Evolutionary conservation across 2,113 vertebrate species (phyloP).

Genomic region (Suricata suricatta): DNA sequence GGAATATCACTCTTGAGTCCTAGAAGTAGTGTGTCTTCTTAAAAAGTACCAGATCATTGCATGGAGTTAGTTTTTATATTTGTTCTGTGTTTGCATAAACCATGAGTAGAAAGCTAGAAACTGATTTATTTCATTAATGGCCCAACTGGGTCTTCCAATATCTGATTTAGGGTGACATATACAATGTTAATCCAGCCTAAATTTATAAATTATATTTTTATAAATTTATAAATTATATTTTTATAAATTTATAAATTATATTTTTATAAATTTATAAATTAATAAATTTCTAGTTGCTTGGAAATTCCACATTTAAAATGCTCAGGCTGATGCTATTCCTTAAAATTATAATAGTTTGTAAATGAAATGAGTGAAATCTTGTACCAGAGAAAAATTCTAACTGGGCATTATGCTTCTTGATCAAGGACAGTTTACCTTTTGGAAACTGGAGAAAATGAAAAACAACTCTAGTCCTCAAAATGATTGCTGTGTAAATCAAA

Average conservation of each 20-base stretch:
- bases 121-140: neutral
- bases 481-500: neutral
- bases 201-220: too few relatives aligned
- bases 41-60: neutral
- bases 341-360: slow-evolving; percentile 53
- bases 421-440: neutral
- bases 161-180: neutral
- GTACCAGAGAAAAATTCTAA: slow-evolving; percentile 18
- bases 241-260: slow-evolving; percentile 75
- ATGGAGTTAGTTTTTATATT: neutral
- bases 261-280: slow-evolving; percentile 73
- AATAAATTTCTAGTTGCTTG: slow-evolving; percentile 72
- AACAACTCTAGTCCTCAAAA: neutral
- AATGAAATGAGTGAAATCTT: neutral
- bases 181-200: slow-evolving; percentile 50
- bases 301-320: slow-evolving; percentile 66
- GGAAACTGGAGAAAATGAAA: neutral
- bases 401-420: slow-evolving; percentile 28
- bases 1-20: too few relatives aligned
- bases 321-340: slow-evolving; percentile 7
- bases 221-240: slow-evolving; percentile 75
- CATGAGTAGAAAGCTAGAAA: neutral
- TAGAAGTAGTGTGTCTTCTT: neutral
- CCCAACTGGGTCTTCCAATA: neutral
- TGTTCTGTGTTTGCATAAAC: neutral